Conservation (phyloP, 1,140 invertebrate genomes). For the Platyscapa corneri region DNA sequence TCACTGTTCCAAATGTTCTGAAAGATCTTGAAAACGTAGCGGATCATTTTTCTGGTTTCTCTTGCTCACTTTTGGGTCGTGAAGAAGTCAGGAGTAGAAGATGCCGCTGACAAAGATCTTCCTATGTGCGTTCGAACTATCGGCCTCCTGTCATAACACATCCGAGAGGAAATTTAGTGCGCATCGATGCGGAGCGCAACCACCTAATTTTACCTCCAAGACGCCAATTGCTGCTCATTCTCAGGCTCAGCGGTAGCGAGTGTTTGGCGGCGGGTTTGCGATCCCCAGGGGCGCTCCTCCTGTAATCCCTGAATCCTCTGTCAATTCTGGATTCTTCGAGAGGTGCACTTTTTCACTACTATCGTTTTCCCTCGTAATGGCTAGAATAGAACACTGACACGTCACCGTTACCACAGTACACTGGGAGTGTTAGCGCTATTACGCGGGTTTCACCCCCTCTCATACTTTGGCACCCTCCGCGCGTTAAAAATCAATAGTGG, state of each 20-base stretch:
- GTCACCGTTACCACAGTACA: not conserved
- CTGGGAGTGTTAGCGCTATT: not conserved
- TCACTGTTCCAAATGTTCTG: conserved; percentile 47
- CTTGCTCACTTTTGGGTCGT: not conserved
- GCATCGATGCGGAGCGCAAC: not conserved
- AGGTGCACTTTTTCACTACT: not conserved
- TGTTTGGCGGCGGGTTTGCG: too few relatives aligned
- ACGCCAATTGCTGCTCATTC: not conserved
- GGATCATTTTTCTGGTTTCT: conserved; percentile 23
- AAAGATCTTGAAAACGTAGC: conserved; percentile 49
- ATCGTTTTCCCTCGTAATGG: too few relatives aligned
- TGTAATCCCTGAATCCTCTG: not conserved
- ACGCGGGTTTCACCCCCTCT: not conserved
- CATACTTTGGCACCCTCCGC: conserved; percentile 12
- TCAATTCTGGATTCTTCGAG: not conserved
- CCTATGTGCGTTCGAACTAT: not conserved
- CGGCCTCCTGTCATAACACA: not conserved
- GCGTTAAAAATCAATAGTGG: conserved; percentile 49
- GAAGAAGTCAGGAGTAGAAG: not conserved
- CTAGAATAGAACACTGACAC: not conserved
- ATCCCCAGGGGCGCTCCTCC: not conserved
- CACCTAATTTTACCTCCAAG: not conserved
- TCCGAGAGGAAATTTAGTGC: not conserved
- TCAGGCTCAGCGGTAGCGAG: not conserved
- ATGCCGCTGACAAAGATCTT: too few relatives aligned